Base-by-base conservation (phyloP, 2,888 invertebrate species). In the Apamea anceps region DNA sequence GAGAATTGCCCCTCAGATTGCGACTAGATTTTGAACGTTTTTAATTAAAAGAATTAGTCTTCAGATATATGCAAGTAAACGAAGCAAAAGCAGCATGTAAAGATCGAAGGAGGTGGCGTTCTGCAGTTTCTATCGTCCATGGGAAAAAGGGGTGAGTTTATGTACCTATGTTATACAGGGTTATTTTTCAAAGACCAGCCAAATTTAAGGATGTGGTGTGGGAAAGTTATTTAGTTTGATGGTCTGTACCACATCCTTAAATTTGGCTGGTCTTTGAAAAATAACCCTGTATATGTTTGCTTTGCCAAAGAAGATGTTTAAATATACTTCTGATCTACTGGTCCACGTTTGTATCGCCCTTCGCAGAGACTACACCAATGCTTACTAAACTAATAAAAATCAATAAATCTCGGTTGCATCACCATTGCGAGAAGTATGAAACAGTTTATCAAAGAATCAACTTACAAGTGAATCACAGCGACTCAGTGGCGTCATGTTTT, bases 401-500 rank as follows among this genome's bases (percentile, higher is more conserved):
- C 74, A 80, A 73, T 81, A 73, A 75, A 57, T 51, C 37, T 8
- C 75, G 25, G 2, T 82, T 82, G 45, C 77, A 57, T 60, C 51
- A 60, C 28, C 60, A 54, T n/a, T 32, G 8, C 37, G 57, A 25
- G 57, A 21, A 62, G 42, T 57, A 57, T 70, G 48, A 82, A 82
- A 45, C 18, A 82, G 70, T 82, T 63, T 77, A 67, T 77, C 60
- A 54, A 62, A 65, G 84, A 83, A 60, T 83, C 75, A 62, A 68
- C 72, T 68, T 76, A 54, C 76, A 66, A 68, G 28, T 85, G 87
- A 86, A 79, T 86, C 87, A 85, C 68, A n/a, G 37, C 57, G 67
- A 45, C 63, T 18, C 25, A 76, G 25, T 66, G 79, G 60, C 84
- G 84, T 86, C 74, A 75, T 72, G 21, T 73, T 72, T 48, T 45